Evolutionary conservation across 2,888 invertebrate genomes (phyloP).

Genomic region (Thera britannica): DNA sequence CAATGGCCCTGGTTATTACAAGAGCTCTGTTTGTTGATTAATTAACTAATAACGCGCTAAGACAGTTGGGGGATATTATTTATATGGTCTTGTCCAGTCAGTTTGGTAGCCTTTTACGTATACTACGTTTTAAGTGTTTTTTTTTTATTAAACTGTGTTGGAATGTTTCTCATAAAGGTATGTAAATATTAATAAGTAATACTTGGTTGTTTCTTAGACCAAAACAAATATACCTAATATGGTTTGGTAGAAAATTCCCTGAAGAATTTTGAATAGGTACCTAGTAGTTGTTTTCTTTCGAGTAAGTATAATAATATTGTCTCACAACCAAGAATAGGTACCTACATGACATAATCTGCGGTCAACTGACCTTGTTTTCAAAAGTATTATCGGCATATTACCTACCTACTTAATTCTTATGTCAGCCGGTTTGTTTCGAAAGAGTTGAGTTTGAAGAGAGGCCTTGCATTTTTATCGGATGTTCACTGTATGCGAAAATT

Average conservation of each 20-base stretch:
- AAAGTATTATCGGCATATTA: not conserved
- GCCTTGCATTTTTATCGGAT: too few relatives aligned
- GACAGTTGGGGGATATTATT: not conserved
- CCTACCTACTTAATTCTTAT: too few relatives aligned
- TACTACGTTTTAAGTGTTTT: not conserved
- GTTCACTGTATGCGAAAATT: too few relatives aligned
- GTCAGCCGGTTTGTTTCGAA: not conserved
- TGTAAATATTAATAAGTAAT: not conserved
- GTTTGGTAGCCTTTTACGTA: not conserved
- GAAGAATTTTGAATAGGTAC: not conserved
- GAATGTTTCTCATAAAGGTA: not conserved
- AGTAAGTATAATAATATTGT: too few relatives aligned
- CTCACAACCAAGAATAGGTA: not conserved
- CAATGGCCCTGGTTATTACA: constrained; percentile 44
- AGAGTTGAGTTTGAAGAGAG: too few relatives aligned
- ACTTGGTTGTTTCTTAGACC: not conserved
- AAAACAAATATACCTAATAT: too few relatives aligned
- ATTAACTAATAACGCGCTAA: constrained; percentile 5
- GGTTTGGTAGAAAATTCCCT: too few relatives aligned
- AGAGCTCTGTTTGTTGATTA: constrained; percentile 14
- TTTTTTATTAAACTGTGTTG: not conserved
- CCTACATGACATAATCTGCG: not conserved
- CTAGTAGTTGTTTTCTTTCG: not conserved
- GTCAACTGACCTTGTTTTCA: not conserved
- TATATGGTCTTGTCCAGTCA: not conserved